Base-by-base conservation (phyloP, 2,113 vertebrate genomes). In the Numida meleagris region DNA sequence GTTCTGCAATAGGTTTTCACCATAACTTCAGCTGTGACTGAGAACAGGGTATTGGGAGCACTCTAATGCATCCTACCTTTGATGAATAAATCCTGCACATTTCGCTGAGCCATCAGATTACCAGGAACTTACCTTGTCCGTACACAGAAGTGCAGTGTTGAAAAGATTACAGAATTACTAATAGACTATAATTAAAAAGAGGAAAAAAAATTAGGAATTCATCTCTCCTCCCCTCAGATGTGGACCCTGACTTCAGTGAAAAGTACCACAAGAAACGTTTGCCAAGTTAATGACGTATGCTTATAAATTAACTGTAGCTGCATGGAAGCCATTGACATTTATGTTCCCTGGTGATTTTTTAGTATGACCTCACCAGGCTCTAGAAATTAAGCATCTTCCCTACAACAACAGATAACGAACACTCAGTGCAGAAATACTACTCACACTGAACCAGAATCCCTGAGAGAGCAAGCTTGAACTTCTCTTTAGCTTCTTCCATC, bases 401-500 rank as follows among this genome's bases (percentile, higher is more conserved):
- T 61, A 50, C 40, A 61, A 23, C 46, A 73, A 12, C 68, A 77
- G 59, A 24, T 10, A 65, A 76, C 10, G 31, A 86, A 21, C 53
- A 50, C 25, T 67, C n/a, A 76, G 75, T 4, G 0, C 1, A 4
- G 89, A 75, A 76, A 78, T 85, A 55, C 79, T 66, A 98, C 98
- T 99, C 97, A 99, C 98, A 98, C 90, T 99, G 99, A 95, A 97
- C 97, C 88, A 99, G 97, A 94, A 99, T 99, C 89, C 98, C 99
- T n/a, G 98, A 96, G 95, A 99, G 98, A 36, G 99, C 98, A 6
- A 98, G 98, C 84, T 99, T 99, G 97, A 99, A 99, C 85, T 99
- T 99, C 66, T 99, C 99, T 73, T 99, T 99, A 77, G 99, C 99
- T 89, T 99, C 99, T 40, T 99, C 99, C 99, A 99, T 98, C 95